These are phyloP conservation scores for Symphodus melops DNA, from an alignment of 2,113 vertebrate species.

Conservation along the genomic window DNA sequence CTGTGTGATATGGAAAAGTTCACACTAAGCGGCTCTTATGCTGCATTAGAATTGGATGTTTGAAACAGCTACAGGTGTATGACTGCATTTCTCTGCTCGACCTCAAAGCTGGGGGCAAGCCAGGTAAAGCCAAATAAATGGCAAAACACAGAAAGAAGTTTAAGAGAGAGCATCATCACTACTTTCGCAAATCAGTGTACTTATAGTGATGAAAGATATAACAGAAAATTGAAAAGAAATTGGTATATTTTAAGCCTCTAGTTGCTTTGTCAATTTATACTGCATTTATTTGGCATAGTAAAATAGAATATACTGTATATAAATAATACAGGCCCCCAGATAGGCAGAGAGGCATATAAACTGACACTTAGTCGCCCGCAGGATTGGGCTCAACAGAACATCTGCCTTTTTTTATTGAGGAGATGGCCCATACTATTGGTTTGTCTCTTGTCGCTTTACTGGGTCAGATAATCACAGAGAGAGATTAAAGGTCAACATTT, in stretches of 20 bases:
- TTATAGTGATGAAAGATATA: no score
- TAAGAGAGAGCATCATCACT: neutral
- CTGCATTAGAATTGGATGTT: neutral
- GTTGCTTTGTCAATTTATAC: conserved; percentile 52
- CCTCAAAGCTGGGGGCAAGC: conserved; percentile 21
- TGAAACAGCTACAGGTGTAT: neutral
- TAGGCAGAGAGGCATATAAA: conserved; percentile 2
- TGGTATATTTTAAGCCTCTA: no score
- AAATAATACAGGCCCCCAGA: conserved; percentile 80
- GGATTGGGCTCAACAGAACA: conserved; percentile 84
- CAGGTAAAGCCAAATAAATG: no score
- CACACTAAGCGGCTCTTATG: conserved; percentile 69
- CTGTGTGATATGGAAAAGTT: conserved; percentile 70
- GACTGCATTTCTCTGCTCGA: neutral
- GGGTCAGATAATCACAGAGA: conserved; percentile 63
- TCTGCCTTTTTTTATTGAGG: conserved; percentile 85
- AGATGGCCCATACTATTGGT: conserved; percentile 79
- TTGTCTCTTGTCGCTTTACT: conserved; percentile 38
- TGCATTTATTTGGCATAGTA: conserved; percentile 21
- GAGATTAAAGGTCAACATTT: conserved; percentile 16
- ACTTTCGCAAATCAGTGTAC: no score
- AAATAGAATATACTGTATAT: conserved; percentile 77
- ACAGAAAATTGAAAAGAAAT: no score
- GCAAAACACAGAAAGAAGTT: conserved; percentile 1
- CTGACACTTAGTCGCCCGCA: conserved; percentile 52